phyloP scores from a whole-genome alignment of 53 echinoderm and acorn worm species.

The Holothuria leucospilota region DNA sequence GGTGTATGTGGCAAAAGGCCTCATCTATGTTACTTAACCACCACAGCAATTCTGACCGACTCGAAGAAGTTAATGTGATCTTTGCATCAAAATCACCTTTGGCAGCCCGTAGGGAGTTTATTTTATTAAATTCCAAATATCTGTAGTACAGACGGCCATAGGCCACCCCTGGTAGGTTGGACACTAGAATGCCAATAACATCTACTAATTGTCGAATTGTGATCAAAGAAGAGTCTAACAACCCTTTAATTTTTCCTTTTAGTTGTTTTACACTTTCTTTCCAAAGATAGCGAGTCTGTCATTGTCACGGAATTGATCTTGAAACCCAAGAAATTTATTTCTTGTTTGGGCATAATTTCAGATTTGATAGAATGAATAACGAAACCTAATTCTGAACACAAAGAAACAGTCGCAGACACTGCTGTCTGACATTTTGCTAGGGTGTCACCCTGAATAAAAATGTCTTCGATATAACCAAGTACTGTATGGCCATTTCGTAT shows the following conservation, averaged over 20 bases:
- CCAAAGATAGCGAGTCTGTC: slow-evolving; percentile 48
- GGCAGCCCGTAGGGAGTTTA: slow-evolving; percentile 11
- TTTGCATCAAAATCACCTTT: slow-evolving; percentile 39
- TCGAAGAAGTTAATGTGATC: slow-evolving; percentile 10
- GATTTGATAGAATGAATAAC: slow-evolving; percentile 60
- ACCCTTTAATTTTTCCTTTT: slow-evolving; percentile 4
- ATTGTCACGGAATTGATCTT: slow-evolving; percentile 51
- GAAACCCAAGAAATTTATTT: slow-evolving; percentile 61
- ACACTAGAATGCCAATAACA: slow-evolving; percentile 41
- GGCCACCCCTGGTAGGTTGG: slow-evolving; percentile 12
- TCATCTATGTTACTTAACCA: slow-evolving; percentile 39
- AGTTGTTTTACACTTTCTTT: slow-evolving; percentile 14
- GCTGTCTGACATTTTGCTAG: slow-evolving; percentile 13
- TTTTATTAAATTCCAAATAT: slow-evolving; percentile 18
- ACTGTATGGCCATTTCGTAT: slow-evolving; percentile 41
- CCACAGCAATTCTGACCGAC: slow-evolving; percentile 26
- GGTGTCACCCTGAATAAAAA: slow-evolving; percentile 36
- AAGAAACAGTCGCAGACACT: slow-evolving; percentile 28
- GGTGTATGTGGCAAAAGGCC: slow-evolving; percentile 4
- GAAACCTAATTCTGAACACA: slow-evolving; percentile 14
- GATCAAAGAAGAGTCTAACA: not conserved
- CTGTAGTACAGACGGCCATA: slow-evolving; percentile 42
- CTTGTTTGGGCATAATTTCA: slow-evolving; percentile 40
- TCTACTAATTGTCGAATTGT: slow-evolving; percentile 32
- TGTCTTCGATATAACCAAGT: slow-evolving; percentile 66